These are phyloP conservation scores for Xestoiulus laeticollis DNA, from an alignment of 2,888 invertebrate genomes.

Conservation along the genomic window DNA sequence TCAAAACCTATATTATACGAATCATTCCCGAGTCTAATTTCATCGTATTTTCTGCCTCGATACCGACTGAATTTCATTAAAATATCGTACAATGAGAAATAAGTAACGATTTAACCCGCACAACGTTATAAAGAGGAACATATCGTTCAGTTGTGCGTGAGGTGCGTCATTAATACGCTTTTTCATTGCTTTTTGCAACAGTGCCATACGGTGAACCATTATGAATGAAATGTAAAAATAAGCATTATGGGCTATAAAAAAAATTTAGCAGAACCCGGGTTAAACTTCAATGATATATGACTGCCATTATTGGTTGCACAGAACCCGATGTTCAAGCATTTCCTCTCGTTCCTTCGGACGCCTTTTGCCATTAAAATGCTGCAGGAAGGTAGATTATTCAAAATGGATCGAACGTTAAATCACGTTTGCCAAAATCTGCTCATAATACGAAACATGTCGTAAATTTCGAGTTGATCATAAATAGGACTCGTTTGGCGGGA, in stretches of 20 bases:
- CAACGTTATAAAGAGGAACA: not conserved
- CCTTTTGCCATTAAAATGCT: not conserved
- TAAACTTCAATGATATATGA: not conserved
- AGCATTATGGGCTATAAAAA: not conserved
- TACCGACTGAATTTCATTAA: not conserved
- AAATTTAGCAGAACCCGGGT: not conserved
- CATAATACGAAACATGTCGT: conserved; percentile 34
- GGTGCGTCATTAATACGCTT: not conserved
- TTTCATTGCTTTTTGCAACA: not conserved
- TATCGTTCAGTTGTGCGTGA: not conserved
- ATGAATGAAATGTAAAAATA: conserved; percentile 5
- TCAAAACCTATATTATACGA: no score
- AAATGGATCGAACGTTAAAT: conserved; percentile 27
- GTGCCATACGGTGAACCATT: not conserved
- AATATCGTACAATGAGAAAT: not conserved
- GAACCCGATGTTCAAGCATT: not conserved
- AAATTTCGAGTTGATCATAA: conserved; percentile 30
- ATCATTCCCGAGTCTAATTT: not conserved
- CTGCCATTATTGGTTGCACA: not conserved
- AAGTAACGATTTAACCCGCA: not conserved
- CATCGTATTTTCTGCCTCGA: not conserved
- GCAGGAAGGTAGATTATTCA: conserved; percentile 33
- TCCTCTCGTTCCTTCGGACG: not conserved
- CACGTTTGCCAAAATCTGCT: not conserved
- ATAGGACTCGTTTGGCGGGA: not conserved